Conservation (phyloP, 1,140 invertebrate genomes). For the Lasioglossum albipes region DNA sequence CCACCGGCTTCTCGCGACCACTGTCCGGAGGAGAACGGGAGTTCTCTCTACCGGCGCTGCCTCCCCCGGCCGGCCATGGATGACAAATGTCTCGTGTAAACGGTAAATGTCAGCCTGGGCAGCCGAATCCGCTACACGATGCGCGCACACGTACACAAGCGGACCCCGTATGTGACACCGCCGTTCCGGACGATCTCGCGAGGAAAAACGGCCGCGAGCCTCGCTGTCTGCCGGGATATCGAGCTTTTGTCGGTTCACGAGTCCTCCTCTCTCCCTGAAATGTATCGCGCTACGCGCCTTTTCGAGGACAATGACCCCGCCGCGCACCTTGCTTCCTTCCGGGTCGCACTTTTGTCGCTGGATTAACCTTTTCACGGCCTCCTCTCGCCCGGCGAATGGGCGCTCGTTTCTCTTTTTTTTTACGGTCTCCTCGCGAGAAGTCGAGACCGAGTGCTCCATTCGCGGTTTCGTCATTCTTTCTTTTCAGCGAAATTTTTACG, state of each 20-base stretch:
- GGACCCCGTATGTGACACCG: not conserved
- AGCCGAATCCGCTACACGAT: not conserved
- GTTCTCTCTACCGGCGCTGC: no score
- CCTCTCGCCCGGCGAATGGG: no score
- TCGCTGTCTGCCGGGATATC: conserved; percentile 7
- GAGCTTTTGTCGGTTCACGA: not conserved
- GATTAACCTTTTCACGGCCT: not conserved
- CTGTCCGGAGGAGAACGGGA: no score
- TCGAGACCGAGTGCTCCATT: no score
- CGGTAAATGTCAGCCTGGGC: conserved; percentile 22
- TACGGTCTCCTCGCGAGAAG: not conserved
- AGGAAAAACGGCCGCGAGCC: not conserved
- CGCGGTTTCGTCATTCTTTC: no score
- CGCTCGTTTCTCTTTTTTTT: no score
- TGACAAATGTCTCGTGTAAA: conserved; percentile 29
- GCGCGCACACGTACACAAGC: not conserved
- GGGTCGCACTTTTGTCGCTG: conserved; percentile 32
- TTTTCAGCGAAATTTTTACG: no score
- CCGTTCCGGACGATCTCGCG: not conserved
- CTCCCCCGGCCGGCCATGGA: not conserved
- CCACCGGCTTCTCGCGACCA: not conserved
- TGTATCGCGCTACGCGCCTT: conserved; percentile 57
- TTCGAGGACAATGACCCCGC: conserved; percentile 60
- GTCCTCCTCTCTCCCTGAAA: conserved; percentile 5
- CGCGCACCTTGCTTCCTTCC: conserved; percentile 41